A percentile compares a stretch with the other conserved stretches of the same genome.
phyloP scores from a whole-genome alignment of 2,113 vertebrate genomes.

The Anser cygnoides region DNA sequence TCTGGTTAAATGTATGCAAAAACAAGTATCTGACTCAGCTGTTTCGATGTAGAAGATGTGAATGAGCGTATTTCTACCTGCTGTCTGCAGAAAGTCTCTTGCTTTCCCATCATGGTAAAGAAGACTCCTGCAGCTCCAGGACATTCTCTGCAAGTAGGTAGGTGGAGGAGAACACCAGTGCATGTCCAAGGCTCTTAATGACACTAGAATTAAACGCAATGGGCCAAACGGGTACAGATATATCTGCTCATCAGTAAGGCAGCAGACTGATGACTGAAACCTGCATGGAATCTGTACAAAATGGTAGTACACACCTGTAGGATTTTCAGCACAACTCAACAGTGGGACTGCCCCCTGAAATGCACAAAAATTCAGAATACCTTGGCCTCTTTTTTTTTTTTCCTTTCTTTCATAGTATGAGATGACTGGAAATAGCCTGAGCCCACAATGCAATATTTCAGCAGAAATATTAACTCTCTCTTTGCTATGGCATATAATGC shows the following conservation, averaged over 20 bases:
- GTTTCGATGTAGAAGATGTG: background rate
- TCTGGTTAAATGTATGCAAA: background rate
- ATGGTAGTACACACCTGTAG: background rate
- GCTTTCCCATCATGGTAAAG: background rate
- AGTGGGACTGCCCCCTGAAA: background rate
- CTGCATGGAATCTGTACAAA: background rate
- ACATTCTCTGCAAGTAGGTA: background rate
- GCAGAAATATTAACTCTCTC: background rate
- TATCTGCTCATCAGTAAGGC: background rate
- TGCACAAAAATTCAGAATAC: background rate
- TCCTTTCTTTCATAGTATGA: background rate
- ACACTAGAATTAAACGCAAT: background rate
- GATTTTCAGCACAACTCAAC: background rate
- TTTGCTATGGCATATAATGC: background rate
- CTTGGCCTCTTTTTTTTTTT: background rate
- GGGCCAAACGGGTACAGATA: background rate
- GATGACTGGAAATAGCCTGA: background rate
- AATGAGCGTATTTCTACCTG: background rate
- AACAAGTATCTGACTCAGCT: background rate
- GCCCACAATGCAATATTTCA: background rate
- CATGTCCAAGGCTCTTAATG: background rate
- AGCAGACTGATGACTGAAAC: background rate
- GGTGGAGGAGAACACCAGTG: fast-evolving
- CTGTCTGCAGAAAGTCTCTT: background rate
- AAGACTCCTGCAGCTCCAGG: background rate